A percentile compares a stretch with the other conserved stretches of the same genome.
phyloP scores from a whole-genome alignment of 2,113 vertebrate species.

The Anthoscopus minutus region DNA sequence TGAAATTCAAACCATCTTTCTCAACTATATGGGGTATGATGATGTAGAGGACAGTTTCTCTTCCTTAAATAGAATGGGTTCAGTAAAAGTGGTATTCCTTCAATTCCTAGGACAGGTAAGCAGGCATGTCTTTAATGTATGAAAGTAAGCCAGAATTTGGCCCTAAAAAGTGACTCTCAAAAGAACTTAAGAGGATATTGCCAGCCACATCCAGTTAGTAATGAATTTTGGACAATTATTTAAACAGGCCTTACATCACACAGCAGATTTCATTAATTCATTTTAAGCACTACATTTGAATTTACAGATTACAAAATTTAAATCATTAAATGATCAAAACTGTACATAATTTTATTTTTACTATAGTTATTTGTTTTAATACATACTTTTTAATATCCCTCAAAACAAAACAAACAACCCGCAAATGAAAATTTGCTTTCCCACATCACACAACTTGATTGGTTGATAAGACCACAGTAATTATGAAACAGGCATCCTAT shows the following conservation, averaged over 20 bases:
- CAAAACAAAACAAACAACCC: not conserved
- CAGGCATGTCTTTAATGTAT: not conserved
- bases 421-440: not conserved
- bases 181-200: not conserved
- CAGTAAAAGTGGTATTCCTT: not conserved
- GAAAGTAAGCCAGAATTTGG: not conserved
- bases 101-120: not conserved
- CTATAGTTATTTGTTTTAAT: not conserved
- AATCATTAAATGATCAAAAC: not conserved
- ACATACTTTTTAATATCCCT: not conserved
- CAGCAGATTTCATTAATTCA: not conserved
- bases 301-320: not conserved
- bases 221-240: not conserved
- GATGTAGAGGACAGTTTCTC: not conserved
- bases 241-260: not conserved
- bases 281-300: not conserved
- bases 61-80: not conserved
- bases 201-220: not conserved
- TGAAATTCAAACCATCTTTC: not conserved
- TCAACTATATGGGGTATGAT: not conserved
- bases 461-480: not conserved
- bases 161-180: not conserved
- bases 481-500: not conserved
- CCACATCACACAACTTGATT: not conserved
- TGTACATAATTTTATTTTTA: not conserved